phyloP scores from a whole-genome alignment of 2,113 vertebrate genomes.

The Gobiocypris rarus region DNA sequence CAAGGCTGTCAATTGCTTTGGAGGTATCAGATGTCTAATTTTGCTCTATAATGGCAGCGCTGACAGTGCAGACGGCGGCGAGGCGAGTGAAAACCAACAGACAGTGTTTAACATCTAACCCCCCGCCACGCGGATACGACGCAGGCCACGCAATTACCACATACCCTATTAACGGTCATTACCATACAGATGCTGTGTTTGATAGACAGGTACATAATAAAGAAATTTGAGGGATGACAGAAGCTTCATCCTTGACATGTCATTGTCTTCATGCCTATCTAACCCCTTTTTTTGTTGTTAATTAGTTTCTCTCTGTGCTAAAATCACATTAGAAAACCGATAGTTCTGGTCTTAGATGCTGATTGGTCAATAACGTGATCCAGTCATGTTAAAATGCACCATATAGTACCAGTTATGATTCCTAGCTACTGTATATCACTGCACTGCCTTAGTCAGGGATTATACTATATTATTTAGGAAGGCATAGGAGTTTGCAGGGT shows the following conservation, averaged over 20 bases:
- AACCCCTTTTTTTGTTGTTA: slow-evolving; percentile 32
- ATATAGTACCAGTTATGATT: background rate
- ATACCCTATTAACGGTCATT: slow-evolving; percentile 63
- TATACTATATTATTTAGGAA: no score
- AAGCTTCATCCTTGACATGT: slow-evolving; percentile 49
- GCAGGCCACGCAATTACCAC: slow-evolving; percentile 59
- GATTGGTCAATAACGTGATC: background rate
- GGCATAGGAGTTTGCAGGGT: no score
- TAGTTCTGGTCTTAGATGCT: background rate
- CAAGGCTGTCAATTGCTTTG: slow-evolving; percentile 75
- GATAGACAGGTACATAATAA: slow-evolving; percentile 64
- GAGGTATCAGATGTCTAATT: slow-evolving; percentile 71
- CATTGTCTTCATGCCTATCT: slow-evolving; percentile 36
- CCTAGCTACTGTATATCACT: background rate
- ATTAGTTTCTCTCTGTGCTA: slow-evolving; percentile 12
- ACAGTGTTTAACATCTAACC: slow-evolving; percentile 62
- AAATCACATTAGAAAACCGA: background rate
- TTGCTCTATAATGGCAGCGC: slow-evolving; percentile 65
- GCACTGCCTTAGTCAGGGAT: no score
- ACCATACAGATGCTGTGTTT: slow-evolving; percentile 52
- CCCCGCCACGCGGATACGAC: slow-evolving; percentile 47
- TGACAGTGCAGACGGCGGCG: slow-evolving; percentile 43
- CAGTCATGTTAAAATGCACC: background rate
- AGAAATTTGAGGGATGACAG: slow-evolving; percentile 55
- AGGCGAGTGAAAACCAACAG: slow-evolving; percentile 61